Base-by-base conservation (phyloP, 1,140 invertebrate species). In the Zaprionus taronus region DNA sequence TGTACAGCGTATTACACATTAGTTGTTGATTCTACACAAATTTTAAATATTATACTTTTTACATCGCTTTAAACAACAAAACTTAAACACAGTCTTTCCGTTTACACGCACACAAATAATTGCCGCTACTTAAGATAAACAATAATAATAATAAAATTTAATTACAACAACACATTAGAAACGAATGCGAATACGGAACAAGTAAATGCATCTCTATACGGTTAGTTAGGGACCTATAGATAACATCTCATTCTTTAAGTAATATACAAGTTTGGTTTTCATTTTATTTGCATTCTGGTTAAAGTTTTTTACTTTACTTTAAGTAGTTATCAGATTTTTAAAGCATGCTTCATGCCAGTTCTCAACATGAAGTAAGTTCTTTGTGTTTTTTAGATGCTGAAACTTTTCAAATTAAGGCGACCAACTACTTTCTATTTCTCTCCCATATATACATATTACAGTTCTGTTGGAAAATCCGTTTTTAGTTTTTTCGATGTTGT, bases 81-180 rank as follows among this genome's bases (percentile, higher is more conserved):
- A 89, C 81, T 84, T 89, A 84, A 90, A 89, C 65, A 91, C 87
- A 91, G 87, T 91, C 87, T 91, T 91, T 91, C 76, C 78, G 83
- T 89, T 83, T 83, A 80, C 82, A 84, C 78, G 79, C 79, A 81
- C 86, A 91, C 86, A 83, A 79, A 86, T 80, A 91, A 91, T 91
- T 91, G 89, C 79, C 80, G 83, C 87, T 91, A 91, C 81, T 91
- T 91, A 91, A 20, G 66, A 75, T 64, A 78, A 87, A 80, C 53
- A 89, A 80, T 85, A 85, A 75, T 62, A 58, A 58, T 34, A 20
- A 36, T 34, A 20, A 38, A 22, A 58, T 34, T 17, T 67, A 67
- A 44, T 57, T 67, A 67, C 38, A 67, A 67, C 65, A 67, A 56
- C 26, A 24, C 26, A 24, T 56, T 15, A 15, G 11, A 24, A 67